Percentiles rank a stretch among this genome's conserved stretches.
Evolutionary conservation across 2,113 vertebrate genomes (phyloP).

Genomic region (Pipra filicauda): DNA sequence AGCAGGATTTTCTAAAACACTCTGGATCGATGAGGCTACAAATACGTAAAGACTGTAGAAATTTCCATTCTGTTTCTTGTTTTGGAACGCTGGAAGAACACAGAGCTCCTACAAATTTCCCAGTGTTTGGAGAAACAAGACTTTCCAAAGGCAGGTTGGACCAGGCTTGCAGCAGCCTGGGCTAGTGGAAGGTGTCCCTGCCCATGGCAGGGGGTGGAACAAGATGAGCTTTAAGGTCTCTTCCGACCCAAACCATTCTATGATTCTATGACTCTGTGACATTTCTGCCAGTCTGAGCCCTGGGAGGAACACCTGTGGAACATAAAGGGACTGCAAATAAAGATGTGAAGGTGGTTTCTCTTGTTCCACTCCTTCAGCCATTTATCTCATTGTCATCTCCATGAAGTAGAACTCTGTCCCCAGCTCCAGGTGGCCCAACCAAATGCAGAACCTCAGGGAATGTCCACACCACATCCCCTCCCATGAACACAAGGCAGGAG

Average conservation of each 20-base stretch:
- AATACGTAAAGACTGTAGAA: not conserved
- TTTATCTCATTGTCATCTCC: accelerated
- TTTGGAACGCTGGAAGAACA: not conserved
- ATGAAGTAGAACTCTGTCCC: not conserved
- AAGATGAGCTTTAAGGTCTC: not conserved
- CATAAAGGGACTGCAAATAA: not conserved
- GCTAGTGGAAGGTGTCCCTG: not conserved
- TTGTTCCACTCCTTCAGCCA: not conserved
- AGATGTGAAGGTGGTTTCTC: not conserved
- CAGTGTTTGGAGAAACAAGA: not conserved
- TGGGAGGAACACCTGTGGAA: not conserved
- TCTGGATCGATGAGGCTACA: not conserved
- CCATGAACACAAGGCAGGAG: not conserved
- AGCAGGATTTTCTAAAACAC: not conserved
- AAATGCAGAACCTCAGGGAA: not conserved
- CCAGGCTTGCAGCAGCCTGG: accelerated
- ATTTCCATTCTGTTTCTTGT: not conserved
- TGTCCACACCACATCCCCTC: not conserved
- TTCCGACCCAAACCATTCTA: not conserved
- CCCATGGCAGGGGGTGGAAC: not conserved
- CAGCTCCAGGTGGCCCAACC: not conserved
- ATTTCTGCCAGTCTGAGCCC: not conserved
- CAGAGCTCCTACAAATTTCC: not conserved
- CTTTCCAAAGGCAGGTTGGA: not conserved
- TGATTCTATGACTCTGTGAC: not conserved